Percentiles rank a stretch among this genome's conserved stretches.
Conservation (phyloP, 2,888 invertebrate genomes). For the Aradus depressus region DNA sequence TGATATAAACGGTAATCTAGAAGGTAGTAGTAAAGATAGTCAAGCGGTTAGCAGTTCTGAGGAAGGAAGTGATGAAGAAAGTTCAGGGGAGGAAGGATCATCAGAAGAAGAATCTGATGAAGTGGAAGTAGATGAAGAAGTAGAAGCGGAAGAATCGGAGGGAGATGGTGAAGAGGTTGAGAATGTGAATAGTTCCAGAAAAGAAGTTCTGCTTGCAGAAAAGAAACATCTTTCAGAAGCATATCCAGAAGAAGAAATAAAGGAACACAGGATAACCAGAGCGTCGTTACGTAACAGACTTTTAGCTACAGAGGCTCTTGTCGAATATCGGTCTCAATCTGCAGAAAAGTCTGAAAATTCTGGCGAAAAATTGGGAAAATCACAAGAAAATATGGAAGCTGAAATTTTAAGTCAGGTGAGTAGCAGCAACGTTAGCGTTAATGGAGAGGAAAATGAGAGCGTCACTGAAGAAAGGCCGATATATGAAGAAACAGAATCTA, state of each 20-base stretch:
- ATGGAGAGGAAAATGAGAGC: slow-evolving; percentile 1
- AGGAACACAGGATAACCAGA: too few species aligned
- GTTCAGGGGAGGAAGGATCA: not conserved
- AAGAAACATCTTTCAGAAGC: too few species aligned
- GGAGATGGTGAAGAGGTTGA: too few species aligned
- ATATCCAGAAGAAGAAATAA: too few species aligned
- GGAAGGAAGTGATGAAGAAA: slow-evolving; percentile 2
- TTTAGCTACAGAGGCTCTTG: too few species aligned
- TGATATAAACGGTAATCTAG: not conserved
- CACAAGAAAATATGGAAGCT: not conserved
- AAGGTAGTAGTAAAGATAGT: not conserved
- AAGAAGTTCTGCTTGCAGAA: too few species aligned
- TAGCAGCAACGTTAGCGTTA: not conserved
- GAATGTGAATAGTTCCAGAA: too few species aligned
- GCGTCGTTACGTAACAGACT: too few species aligned
- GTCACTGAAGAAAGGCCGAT: too few species aligned
- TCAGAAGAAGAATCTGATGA: not conserved
- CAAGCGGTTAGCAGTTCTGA: not conserved
- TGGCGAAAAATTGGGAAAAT: slow-evolving; percentile 1
- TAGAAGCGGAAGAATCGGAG: not conserved
- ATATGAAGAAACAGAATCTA: too few species aligned
- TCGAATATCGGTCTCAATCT: too few species aligned
- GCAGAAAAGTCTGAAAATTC: not conserved
- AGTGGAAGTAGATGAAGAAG: not conserved
- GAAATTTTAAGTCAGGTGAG: too few species aligned